Evolutionary conservation across 2,888 invertebrate species (phyloP).

Genomic region (Chaetoderma sp.): DNA sequence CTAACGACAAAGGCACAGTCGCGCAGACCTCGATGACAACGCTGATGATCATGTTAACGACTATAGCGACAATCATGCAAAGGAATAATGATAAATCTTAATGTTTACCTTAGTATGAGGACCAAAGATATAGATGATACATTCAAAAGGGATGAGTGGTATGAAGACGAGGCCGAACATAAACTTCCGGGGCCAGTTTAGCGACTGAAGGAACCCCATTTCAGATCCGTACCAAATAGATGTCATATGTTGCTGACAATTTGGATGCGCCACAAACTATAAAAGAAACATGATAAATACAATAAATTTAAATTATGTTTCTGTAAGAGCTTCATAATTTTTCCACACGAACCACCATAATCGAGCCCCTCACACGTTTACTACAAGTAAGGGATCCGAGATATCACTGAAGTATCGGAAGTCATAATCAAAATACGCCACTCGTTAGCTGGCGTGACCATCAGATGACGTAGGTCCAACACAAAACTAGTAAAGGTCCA

Average conservation of each 20-base stretch:
- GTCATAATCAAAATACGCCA: too few relatives aligned
- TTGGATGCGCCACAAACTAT: conserved; percentile 80
- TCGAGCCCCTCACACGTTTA: background rate
- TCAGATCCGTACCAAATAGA: conserved; percentile 78
- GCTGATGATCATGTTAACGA: too few relatives aligned
- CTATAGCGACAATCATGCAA: too few relatives aligned
- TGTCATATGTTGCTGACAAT: conserved; percentile 79
- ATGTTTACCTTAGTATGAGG: conserved; percentile 66
- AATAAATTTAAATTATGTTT: background rate
- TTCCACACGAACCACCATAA: too few relatives aligned
- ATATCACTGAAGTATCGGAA: too few relatives aligned
- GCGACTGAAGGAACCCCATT: conserved; percentile 74
- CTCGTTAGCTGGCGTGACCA: background rate
- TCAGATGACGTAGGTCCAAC: too few relatives aligned
- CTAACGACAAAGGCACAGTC: too few relatives aligned
- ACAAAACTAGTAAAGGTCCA: too few relatives aligned
- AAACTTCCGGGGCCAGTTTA: conserved; percentile 68
- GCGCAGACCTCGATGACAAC: too few relatives aligned
- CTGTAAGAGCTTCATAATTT: too few relatives aligned
- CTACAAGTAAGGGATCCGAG: background rate
- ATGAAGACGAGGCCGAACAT: conserved; percentile 60
- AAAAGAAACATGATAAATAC: conserved; percentile 28
- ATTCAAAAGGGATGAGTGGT: conserved; percentile 65
- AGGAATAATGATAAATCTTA: background rate
- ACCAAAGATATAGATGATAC: conserved; percentile 66